A percentile compares a stretch with the other conserved stretches of the same genome.
These are phyloP conservation scores for Lochmaea capreae DNA, from an alignment of 2,888 invertebrate genomes.

Conservation along the genomic window DNA sequence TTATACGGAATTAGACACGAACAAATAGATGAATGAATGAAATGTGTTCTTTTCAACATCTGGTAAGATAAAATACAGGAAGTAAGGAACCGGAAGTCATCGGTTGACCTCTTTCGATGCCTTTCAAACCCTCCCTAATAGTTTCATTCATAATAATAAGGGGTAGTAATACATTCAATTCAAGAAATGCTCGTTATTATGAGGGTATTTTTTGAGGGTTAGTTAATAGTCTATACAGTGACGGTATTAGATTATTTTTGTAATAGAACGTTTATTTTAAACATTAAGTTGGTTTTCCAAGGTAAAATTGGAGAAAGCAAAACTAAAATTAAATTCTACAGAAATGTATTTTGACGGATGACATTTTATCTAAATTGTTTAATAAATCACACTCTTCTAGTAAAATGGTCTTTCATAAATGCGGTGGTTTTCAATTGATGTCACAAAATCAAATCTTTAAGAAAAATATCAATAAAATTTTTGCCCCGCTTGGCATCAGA, in stretches of 20 bases:
- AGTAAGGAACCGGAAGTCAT: conserved; percentile 48
- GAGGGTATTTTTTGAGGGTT: neutral
- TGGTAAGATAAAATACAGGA: conserved; percentile 51
- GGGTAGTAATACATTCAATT: conserved; percentile 24
- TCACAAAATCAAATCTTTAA: too few species aligned
- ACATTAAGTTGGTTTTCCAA: too few species aligned
- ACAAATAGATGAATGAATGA: conserved; percentile 60
- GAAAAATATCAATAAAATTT: too few species aligned
- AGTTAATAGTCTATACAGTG: neutral
- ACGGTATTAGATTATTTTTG: neutral
- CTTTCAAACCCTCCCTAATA: conserved; percentile 34
- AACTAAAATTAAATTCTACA: too few species aligned
- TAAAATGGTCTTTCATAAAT: too few species aligned
- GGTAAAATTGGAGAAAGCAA: too few species aligned
- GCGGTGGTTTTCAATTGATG: too few species aligned
- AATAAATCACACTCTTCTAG: too few species aligned
- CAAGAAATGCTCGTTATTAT: neutral
- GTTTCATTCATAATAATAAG: conserved; percentile 39
- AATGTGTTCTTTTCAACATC: conserved; percentile 52
- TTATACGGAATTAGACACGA: conserved; percentile 62
- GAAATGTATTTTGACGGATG: too few species aligned
- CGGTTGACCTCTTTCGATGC: conserved; percentile 39
- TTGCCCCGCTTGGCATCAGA: too few species aligned
- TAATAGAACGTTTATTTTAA: too few species aligned
- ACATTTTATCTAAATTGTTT: too few species aligned